Base-by-base conservation (phyloP, 92 coral and sea anemone species). In the Parazoanthus atlanticus region DNA sequence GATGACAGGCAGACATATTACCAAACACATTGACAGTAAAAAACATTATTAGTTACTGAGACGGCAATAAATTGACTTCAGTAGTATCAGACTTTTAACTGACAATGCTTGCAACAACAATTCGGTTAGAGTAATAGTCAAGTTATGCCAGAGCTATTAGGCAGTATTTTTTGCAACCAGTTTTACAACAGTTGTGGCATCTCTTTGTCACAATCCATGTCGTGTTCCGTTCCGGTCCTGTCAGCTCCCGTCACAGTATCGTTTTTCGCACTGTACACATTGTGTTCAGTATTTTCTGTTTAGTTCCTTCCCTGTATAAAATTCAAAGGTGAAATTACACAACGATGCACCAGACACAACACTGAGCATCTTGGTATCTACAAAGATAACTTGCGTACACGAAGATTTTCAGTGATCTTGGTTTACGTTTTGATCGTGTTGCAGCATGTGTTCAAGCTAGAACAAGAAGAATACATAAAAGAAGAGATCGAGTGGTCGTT, bases 401-500 rank as follows among this genome's bases (percentile, higher is more conserved):
- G 61, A 33, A 38, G 12, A 80, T 80, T 33, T 80, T n/a, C 17
- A 80, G 4, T 64, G 19, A 64, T 21, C 36, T 5, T 23, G 10
- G 30, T 31, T 41, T 2, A 15, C 54, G 66, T 32, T 80, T 82
- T 36, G 49, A 36, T 52, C 46, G 1, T 58, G 54, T 82, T 90
- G 11, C 86, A 97, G 99, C 99, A 97, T 71, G 99, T 97, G 73
- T 97, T 97, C 89, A 97, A 97, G 90, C 82, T 97, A 88, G 99
- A 97, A 58, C 99, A 97, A 80, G 99, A 97, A 26, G 99, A 97
- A 78, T 97, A 97, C 36, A 94, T 97, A 23, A 92, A 88, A 33
- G 99, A 97, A 89, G 94, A 97, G 74, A 97, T 97, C 52, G 94
- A 97, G 67, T 97, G 99, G 99, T 97, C 99, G 4, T 97, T 97